Evolutionary conservation across 2,888 invertebrate species (phyloP).

Genomic region (Mycalesis mineus): DNA sequence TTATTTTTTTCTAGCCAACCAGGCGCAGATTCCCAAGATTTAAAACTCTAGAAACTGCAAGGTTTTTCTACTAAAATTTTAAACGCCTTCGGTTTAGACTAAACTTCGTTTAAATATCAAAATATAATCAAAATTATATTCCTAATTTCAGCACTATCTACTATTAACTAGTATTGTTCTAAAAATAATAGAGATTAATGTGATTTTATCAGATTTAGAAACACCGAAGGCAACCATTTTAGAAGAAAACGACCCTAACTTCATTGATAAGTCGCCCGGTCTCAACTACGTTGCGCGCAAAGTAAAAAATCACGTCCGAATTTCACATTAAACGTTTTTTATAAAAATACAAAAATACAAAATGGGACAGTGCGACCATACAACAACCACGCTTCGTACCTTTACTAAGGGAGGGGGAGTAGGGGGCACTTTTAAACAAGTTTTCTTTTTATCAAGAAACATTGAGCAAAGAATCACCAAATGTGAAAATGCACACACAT

Average conservation of each 20-base stretch:
- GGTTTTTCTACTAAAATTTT: constrained; percentile 1
- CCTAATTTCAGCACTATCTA: background rate
- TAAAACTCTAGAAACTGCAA: constrained; percentile 6
- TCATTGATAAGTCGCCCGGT: constrained; percentile 16
- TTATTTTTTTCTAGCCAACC: constrained; percentile 29
- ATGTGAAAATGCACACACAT: constrained; percentile 51
- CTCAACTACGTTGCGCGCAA: constrained; percentile 65
- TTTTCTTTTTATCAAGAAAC: constrained; percentile 38
- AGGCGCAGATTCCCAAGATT: constrained; percentile 11
- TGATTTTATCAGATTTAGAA: background rate
- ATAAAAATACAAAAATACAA: constrained; percentile 79
- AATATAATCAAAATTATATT: background rate
- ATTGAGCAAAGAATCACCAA: constrained; percentile 65
- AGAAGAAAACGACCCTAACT: constrained; percentile 1
- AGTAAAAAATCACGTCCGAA: constrained; percentile 70
- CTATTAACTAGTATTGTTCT: background rate
- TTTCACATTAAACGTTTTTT: constrained; percentile 71
- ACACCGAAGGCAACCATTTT: background rate
- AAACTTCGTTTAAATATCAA: background rate
- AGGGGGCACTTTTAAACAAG: constrained; percentile 61
- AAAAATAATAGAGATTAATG: background rate
- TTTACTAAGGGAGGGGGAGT: constrained; percentile 49
- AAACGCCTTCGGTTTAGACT: constrained; percentile 4
- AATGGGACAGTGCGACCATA: constrained; percentile 75
- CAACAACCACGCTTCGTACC: constrained; percentile 60